Conservation (phyloP, 2,888 invertebrate genomes). For the Microctonus brassicae region DNA sequence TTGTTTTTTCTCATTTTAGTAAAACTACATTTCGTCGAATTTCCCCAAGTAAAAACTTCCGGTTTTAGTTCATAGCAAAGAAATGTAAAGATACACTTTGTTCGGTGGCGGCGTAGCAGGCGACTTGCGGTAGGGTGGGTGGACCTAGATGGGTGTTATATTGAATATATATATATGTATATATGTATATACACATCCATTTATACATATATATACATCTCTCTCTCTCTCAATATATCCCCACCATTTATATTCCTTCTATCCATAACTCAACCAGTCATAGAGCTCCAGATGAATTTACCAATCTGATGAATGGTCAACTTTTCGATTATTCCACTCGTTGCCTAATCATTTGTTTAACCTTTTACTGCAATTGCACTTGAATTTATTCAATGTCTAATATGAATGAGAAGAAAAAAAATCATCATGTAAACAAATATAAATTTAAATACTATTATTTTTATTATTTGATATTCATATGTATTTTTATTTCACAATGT, state of each 20-base stretch:
- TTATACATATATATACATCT: conserved; percentile 8
- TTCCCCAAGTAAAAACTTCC: conserved; percentile 28
- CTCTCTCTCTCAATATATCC: conserved; percentile 22
- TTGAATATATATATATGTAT: conserved; percentile 23
- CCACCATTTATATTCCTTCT: neutral
- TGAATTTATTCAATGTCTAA: neutral
- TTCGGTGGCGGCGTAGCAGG: conserved; percentile 15
- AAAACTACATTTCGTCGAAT: neutral
- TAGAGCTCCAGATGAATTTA: conserved; percentile 26
- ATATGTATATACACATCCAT: neutral
- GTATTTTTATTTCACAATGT: no score
- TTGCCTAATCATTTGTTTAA: conserved; percentile 22
- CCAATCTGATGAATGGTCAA: conserved; percentile 33
- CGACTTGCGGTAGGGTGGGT: conserved; percentile 20
- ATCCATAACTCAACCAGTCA: conserved; percentile 37
- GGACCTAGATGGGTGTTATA: conserved; percentile 32
- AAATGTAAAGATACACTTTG: conserved; percentile 33
- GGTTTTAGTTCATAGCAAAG: conserved; percentile 25
- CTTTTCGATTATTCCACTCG: conserved; percentile 23
- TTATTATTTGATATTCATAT: no score
- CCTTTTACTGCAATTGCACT: neutral
- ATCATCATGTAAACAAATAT: neutral
- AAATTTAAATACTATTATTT: neutral
- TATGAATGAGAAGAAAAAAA: neutral
- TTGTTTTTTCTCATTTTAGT: conserved; percentile 3